Percentiles rank a stretch among this genome's conserved stretches.
Evolutionary conservation across 2,888 invertebrate genomes (phyloP).

Genomic region (Phragmatobia fuliginosa): DNA sequence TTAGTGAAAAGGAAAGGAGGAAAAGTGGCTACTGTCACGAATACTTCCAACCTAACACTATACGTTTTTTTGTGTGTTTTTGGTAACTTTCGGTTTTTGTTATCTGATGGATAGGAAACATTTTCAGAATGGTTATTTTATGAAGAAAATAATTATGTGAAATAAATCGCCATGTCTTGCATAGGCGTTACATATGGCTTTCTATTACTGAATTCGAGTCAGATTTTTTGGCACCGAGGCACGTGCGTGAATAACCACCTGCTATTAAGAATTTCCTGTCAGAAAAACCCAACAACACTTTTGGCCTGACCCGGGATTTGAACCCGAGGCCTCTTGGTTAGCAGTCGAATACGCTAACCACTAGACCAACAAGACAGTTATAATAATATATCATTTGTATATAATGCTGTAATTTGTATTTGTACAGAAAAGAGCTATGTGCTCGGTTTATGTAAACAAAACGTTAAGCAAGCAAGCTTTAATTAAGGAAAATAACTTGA

Average conservation of each 20-base stretch:
- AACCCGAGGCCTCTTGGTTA: no score
- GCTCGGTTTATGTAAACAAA: slow-evolving; percentile 5
- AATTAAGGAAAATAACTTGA: slow-evolving; percentile 31
- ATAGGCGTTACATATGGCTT: no score
- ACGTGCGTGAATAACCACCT: no score
- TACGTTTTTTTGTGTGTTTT: background rate
- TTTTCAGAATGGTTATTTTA: background rate
- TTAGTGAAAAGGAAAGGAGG: background rate
- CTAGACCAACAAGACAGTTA: no score
- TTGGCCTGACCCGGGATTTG: no score
- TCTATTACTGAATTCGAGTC: background rate
- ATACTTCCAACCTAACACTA: background rate
- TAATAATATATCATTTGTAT: no score
- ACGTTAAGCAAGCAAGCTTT: slow-evolving; percentile 23
- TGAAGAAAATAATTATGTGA: background rate
- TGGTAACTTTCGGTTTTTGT: background rate
- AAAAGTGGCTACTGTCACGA: slow-evolving; percentile 2
- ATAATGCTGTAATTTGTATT: background rate
- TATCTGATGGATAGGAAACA: background rate
- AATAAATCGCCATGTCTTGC: background rate
- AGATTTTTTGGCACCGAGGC: background rate
- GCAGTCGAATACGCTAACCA: no score
- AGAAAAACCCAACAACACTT: no score
- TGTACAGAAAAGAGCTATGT: background rate
- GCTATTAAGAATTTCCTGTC: no score